phyloP scores from a whole-genome alignment of 2,113 vertebrate species.

The Hiodon tergisus region DNA sequence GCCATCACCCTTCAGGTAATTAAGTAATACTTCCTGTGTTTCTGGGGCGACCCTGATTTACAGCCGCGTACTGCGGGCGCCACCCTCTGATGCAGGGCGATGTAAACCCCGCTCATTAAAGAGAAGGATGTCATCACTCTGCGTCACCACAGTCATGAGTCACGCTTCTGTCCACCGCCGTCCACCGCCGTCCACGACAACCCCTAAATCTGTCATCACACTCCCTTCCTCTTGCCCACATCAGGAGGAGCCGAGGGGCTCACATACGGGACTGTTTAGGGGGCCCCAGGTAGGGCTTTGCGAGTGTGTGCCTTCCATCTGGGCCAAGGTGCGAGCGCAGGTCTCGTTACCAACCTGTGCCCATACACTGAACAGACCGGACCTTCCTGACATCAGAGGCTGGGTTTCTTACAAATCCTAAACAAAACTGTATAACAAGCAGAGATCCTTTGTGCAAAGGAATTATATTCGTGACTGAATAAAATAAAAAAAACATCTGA shows the following conservation, averaged over 20 bases:
- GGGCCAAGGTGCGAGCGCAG: conserved; percentile 52
- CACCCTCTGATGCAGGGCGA: conserved; percentile 61
- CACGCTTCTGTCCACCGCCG: conserved; percentile 85
- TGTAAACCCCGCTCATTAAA: conserved; percentile 82
- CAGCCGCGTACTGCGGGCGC: conserved; percentile 62
- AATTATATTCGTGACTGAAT: neutral
- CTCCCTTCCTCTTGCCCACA: conserved; percentile 68
- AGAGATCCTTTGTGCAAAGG: conserved; percentile 20
- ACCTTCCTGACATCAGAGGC: neutral
- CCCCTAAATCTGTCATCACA: conserved; percentile 99
- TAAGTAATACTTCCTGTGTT: conserved; percentile 81
- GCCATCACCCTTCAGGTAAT: conserved; percentile 60
- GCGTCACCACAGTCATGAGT: conserved; percentile 78
- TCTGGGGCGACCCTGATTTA: conserved; percentile 73
- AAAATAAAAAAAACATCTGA: no score
- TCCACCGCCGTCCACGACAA: conserved; percentile 88
- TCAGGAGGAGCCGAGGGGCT: conserved; percentile 63
- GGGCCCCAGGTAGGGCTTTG: conserved; percentile 73
- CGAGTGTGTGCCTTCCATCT: conserved; percentile 62
- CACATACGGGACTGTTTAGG: conserved; percentile 72
- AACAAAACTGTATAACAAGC: neutral
- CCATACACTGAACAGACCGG: conserved; percentile 57
- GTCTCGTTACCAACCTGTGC: conserved; percentile 51
- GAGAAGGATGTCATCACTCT: conserved; percentile 91
- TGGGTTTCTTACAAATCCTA: neutral